Percentiles rank a stretch among this genome's conserved stretches.
Conservation (phyloP, 1,140 invertebrate genomes). For the Gerris buenoi region DNA sequence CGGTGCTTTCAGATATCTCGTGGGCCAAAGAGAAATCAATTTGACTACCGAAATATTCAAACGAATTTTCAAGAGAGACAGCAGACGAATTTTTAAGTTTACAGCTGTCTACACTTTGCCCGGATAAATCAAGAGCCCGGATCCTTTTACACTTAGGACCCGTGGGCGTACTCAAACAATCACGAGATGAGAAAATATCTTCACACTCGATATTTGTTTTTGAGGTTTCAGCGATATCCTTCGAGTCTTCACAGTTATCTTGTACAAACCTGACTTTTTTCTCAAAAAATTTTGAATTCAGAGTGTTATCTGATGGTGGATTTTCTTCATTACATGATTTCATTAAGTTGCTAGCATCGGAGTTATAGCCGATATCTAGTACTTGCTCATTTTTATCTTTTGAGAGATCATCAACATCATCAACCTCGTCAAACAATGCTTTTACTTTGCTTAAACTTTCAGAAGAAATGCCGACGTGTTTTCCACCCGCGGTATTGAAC, state of each 20-base stretch:
- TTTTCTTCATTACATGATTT: neutral
- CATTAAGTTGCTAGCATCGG: neutral
- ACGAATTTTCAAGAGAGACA: neutral
- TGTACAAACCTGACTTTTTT: neutral
- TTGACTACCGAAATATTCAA: slow-evolving; percentile 4
- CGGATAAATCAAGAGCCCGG: too few relatives aligned
- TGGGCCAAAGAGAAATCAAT: neutral
- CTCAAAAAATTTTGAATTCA: neutral
- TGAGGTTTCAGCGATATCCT: neutral
- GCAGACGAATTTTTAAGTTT: neutral
- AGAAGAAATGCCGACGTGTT: neutral
- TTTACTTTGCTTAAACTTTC: slow-evolving; percentile 1
- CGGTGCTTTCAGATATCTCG: slow-evolving; percentile 2
- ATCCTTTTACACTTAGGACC: neutral
- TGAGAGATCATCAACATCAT: neutral
- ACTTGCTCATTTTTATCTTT: neutral
- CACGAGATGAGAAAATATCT: neutral
- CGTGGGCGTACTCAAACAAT: neutral
- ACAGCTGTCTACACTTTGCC: neutral
- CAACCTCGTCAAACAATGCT: neutral
- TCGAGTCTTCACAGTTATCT: neutral
- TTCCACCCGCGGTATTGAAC: neutral
- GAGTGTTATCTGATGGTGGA: neutral
- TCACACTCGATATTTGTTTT: neutral
- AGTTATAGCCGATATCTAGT: neutral